Evolutionary conservation across 53 echinoderm and acorn worm genomes (phyloP), one percentile per base, ranked within the genome.

Genomic region (Pentamera pediparva): DNA sequence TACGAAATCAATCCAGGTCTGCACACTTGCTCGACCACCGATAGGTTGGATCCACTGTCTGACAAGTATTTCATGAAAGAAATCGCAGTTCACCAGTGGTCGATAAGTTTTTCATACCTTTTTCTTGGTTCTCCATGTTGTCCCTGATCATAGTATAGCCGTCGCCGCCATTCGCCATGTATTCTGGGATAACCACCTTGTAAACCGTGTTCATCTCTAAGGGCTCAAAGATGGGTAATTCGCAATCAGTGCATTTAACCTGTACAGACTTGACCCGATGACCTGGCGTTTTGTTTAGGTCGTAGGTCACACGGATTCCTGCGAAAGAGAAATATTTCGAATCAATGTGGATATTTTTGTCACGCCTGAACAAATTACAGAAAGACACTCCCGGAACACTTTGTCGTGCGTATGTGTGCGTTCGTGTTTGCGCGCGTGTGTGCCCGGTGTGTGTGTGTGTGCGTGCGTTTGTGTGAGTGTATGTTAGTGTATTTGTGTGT

Each of bases 281-380:
- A 1, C 84, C 81, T 3, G 59, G 65, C 6, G 71, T 45, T 28
- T 75, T 57, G 0, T 57, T 41, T 0, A 91, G 70, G 62, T 86
- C 84, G 36, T 78, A 98, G 6, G 60, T 78, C 3, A 98, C 91
- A 35, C 83, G 31, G n/a, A 96, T 37, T 26, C 96, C 96, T 96
- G 12, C 33, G 17, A 37, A 35, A 36, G 36, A 27, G 11, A 58
- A 30, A 58, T 0, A 4, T 20, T 2, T 20, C 1, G 51, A 11
- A 13, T n/a, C n/a, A n/a, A n/a, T n/a, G n/a, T n/a, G n/a, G n/a
- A n/a, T n/a, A n/a, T n/a, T n/a, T n/a, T n/a, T n/a, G n/a, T n/a
- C n/a, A n/a, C n/a, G n/a, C n/a, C 19, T 50, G 6, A 50, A 50
- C 17, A 13, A 50, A n/a, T n/a, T n/a, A n/a, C n/a, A n/a, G n/a